Evolutionary conservation across 1,140 invertebrate species (phyloP).

Genomic region (Tetramorium simillimum): DNA sequence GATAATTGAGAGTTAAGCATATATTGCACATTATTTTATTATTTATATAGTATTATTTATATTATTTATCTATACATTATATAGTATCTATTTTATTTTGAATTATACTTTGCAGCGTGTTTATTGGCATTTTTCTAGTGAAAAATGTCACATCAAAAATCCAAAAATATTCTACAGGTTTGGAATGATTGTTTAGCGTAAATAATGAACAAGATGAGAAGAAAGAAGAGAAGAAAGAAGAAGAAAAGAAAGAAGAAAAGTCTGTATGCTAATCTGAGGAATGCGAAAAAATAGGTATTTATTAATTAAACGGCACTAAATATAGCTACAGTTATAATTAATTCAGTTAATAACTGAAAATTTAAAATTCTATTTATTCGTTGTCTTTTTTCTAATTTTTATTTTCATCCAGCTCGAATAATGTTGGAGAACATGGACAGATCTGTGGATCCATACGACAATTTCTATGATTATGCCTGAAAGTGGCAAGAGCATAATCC

Average conservation of each 20-base stretch:
- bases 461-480: conserved; percentile 67
- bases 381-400: background rate
- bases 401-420: conserved; percentile 9
- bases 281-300: too few species aligned
- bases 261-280: conserved; percentile 40
- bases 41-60: too few species aligned
- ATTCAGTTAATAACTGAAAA: background rate
- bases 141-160: background rate
- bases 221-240: background rate
- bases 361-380: background rate
- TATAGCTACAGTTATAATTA: background rate
- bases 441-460: conserved; percentile 54
- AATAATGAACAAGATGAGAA: background rate
- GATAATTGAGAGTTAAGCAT: too few species aligned
- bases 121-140: conserved; percentile 11
- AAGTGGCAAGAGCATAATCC: conserved; percentile 50
- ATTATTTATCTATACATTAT: too few species aligned
- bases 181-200: conserved; percentile 29
- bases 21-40: too few species aligned
- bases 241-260: background rate
- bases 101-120: conserved; percentile 11
- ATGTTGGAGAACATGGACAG: conserved; percentile 51
- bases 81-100: background rate
- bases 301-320: too few species aligned
- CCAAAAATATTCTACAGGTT: background rate